Conservation (phyloP, 2,797 vertebrate species). For the Acropternis orthonyx region DNA sequence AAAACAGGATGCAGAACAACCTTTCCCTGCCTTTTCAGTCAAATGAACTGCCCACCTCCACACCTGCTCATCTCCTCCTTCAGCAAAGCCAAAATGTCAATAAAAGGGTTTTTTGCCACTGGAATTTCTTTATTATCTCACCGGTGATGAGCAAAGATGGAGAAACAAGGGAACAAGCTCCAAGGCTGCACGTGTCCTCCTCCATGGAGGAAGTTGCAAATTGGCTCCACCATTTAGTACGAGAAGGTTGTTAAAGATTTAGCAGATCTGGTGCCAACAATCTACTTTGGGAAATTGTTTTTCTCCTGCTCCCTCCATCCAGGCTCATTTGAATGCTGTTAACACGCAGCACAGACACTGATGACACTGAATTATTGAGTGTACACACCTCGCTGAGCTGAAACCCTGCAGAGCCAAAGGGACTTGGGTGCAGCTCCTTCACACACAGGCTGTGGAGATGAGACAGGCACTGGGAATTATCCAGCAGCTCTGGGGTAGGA, state of each 20-base stretch:
- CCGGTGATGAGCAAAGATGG: neutral
- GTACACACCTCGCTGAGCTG: neutral
- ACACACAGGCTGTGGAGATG: fast-evolving
- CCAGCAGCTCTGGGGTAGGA: neutral
- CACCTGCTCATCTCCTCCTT: neutral
- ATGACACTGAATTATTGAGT: constrained; percentile 18
- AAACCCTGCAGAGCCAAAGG: neutral
- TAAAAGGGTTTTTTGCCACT: neutral
- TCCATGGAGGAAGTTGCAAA: neutral
- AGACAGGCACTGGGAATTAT: neutral
- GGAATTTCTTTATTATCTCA: neutral
- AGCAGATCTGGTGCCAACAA: neutral
- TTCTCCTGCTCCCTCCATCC: fast-evolving
- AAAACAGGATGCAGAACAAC: fast-evolving
- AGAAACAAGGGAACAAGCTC: neutral
- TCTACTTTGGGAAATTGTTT: constrained; percentile 29
- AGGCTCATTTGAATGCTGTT: neutral
- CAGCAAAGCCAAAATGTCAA: neutral
- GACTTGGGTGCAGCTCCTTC: neutral
- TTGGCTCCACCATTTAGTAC: neutral
- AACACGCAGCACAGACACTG: neutral
- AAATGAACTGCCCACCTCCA: neutral
- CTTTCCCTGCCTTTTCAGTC: neutral
- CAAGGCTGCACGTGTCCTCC: neutral
- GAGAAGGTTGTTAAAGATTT: neutral